These are phyloP conservation scores for Cryptotis parvus DNA, from an alignment of 2,113 vertebrate species.

Conservation along the genomic window DNA sequence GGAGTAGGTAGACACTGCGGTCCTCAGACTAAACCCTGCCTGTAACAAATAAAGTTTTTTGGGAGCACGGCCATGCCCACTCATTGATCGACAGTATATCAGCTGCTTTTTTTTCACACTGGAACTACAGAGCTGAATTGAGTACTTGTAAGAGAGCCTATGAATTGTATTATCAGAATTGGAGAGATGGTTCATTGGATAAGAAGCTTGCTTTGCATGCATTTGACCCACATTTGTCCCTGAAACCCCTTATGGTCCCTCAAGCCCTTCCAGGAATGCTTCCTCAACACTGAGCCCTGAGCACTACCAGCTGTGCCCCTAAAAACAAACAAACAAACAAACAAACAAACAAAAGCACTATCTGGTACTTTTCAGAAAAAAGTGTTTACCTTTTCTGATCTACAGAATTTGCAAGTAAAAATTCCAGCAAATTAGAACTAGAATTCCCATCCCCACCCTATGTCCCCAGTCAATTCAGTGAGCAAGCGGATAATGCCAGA, in stretches of 20 bases:
- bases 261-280: too few relatives aligned
- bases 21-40: neutral
- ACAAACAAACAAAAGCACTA: neutral
- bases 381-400: neutral
- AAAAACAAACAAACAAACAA: too few relatives aligned
- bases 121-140: neutral
- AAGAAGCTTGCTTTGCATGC: too few relatives aligned
- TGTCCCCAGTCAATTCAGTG: neutral
- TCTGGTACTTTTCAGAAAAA: neutral
- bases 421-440: neutral
- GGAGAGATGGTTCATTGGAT: neutral
- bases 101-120: neutral
- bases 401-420: conserved; percentile 15
- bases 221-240: too few relatives aligned
- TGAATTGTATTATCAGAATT: too few relatives aligned
- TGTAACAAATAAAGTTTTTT: conserved; percentile 64
- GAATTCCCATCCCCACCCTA: neutral
- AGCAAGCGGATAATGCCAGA: neutral
- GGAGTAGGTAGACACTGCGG: neutral
- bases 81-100: neutral
- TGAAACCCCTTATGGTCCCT: too few relatives aligned
- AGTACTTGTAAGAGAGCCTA: neutral
- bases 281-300: neutral
- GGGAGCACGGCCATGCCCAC: neutral
- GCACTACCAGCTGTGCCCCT: too few relatives aligned